A percentile compares a stretch with the other conserved stretches of the same genome.
Conservation (phyloP, 1,140 invertebrate species). For the Hestina assimilis region DNA sequence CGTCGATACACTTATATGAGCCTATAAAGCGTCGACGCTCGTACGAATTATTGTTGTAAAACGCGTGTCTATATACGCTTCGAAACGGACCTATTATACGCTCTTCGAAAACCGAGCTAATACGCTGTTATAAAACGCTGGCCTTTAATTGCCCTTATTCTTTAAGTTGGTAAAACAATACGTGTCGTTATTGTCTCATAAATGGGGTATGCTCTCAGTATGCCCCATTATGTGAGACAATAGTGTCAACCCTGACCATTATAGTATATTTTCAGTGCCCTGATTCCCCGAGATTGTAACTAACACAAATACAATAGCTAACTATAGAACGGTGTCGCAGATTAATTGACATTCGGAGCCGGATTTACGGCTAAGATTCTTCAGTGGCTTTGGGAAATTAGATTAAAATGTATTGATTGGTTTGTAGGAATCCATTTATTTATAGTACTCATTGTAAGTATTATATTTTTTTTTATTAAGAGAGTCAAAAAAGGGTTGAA, state of each 20-base stretch:
- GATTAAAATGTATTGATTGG: too few relatives aligned
- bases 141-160: not conserved
- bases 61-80: not conserved
- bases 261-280: too few relatives aligned
- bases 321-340: not conserved
- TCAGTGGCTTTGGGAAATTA: too few relatives aligned
- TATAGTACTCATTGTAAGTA: too few relatives aligned
- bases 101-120: not conserved
- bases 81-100: not conserved
- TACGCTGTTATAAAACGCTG: not conserved
- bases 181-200: not conserved
- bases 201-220: not conserved
- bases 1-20: too few relatives aligned
- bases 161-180: not conserved
- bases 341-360: not conserved
- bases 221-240: not conserved
- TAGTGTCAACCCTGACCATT: not conserved
- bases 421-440: too few relatives aligned
- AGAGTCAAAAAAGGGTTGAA: too few relatives aligned
- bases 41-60: constrained; percentile 1
- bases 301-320: not conserved
- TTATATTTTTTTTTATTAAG: too few relatives aligned
- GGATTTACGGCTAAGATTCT: not conserved
- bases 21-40: too few relatives aligned
- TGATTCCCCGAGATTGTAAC: not conserved